Conservation (phyloP, 2,113 vertebrate genomes). For the Tichodroma muraria region DNA sequence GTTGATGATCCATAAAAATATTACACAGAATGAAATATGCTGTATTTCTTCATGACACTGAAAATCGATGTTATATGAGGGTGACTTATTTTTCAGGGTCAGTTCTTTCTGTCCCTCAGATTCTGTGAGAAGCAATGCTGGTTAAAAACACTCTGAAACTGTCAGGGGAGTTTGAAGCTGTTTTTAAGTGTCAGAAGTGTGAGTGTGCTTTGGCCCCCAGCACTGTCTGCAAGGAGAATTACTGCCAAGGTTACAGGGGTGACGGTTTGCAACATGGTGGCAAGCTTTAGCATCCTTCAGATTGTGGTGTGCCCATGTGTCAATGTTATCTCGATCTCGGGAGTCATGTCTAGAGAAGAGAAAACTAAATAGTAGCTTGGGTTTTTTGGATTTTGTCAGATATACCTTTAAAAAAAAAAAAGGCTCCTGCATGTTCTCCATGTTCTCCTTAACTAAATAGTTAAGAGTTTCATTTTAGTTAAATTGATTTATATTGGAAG, state of each 20-base stretch:
- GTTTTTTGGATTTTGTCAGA: not conserved
- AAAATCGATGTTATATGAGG: not conserved
- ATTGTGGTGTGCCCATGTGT: not conserved
- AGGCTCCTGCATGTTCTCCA: not conserved
- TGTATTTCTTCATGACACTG: not conserved
- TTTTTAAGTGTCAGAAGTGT: not conserved
- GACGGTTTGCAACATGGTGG: not conserved
- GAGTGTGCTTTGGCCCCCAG: not conserved
- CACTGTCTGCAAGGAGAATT: not conserved
- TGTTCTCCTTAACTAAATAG: not conserved
- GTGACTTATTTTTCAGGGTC: not conserved
- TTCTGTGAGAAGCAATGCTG: not conserved
- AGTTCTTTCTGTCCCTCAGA: not conserved
- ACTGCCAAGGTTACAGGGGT: not conserved
- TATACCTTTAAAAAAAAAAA: not conserved
- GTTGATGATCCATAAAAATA: not conserved
- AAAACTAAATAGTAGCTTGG: not conserved
- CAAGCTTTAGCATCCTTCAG: not conserved
- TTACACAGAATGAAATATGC: not conserved
- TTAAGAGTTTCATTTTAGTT: not conserved
- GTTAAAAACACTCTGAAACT: not conserved
- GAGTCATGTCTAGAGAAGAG: not conserved
- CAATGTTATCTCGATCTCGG: not conserved
- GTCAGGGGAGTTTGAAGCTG: not conserved
- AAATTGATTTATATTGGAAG: not conserved